Base-by-base conservation (phyloP, 2,888 invertebrate species). In the Apodemia zela region DNA sequence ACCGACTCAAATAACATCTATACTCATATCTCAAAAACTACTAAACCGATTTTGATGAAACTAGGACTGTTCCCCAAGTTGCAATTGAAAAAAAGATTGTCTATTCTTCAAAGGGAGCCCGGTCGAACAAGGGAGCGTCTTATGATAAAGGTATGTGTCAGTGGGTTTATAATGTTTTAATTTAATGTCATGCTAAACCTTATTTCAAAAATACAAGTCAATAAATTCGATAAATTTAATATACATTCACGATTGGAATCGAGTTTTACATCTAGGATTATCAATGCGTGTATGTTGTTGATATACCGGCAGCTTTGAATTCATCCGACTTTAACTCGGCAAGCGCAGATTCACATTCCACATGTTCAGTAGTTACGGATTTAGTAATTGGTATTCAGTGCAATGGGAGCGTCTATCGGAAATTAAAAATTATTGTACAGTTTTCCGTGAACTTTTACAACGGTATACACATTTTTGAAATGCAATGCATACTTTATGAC, bases 361-460 rank as follows among this genome's bases (percentile, higher is more conserved):
- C 75, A 78, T 80, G 81, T 73, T 81, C 81, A 80, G 80, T 79
- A 79, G 81, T 82, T 78, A 82, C 77, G 72, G 71, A 73, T 74
- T 71, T 71, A 77, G 81, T 89, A 85, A 89, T 88, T 85, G 87
- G 85, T 87, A 88, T 89, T 85, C 85, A 87, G 80, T 84, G 82
- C 80, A 78, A 69, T 77, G 82, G 75, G 75, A 80, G 76, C 75
- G 76, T 74, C 73, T 78, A 73, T 71, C 78, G 80, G 83, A 86
- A 86, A 87, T 87, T 83, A 85, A 87, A 87, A 87, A 84, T 82
- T 77, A 86, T 86, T 85, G 84, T 82, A 82, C 79, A 80, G 80
- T 78, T 75, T 71, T 69, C 73, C 75, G 73, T 74, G 71, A 71
- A 68, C 68, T 69, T 67, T 65, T 63, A 64, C 67, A 64, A 63